Evolutionary conservation across 2,888 invertebrate species (phyloP), one percentile per base, ranked within the genome.

Genomic region (Aphidoletes aphidimyza): DNA sequence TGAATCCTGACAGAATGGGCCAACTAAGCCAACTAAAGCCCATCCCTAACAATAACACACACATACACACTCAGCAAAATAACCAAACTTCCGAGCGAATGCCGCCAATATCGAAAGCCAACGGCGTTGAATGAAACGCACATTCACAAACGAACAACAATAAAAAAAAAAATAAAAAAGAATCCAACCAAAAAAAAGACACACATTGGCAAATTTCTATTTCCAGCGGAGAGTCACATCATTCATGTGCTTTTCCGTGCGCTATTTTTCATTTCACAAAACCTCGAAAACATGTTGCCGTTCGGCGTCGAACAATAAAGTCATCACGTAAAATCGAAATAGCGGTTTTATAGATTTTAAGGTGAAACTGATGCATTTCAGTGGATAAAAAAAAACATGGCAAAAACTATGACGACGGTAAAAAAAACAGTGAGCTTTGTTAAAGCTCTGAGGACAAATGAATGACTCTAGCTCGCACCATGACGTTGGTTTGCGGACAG

Each of bases 311-410:
- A 69, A 30, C 30, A 69, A 69, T 69, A 69, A 69, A 69, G 69
- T 69, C 30, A 30, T 69, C 69, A 69, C 69, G 30, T 30, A 34
- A 30, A 69, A 69, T 17, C 30, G 69, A 69, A 2, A 30, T 69
- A 69, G 69, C 14, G 69, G 69, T 69, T 69, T 69, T 26, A 69
- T 69, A 69, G 69, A 69, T 69, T 69, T 69, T 69, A 54, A 69
- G 69, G 69, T 69, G 30, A 69, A 69, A 69, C n/a, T 69, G 69
- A 69, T 30, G 30, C 69, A 69, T 69, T 69, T 69, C 9, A 30
- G 69, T 34, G 17, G 14, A 69, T 69, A 30, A 30, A 30, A 69
- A 69, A 14, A 34, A 14, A 30, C 30, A 11, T 14, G 17, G 6
- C 6, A 54, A 30, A 34, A 30, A 11, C 3, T 26, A 30, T 11